Conservation (phyloP, 2,113 vertebrate genomes). For the Cathartes aura region DNA sequence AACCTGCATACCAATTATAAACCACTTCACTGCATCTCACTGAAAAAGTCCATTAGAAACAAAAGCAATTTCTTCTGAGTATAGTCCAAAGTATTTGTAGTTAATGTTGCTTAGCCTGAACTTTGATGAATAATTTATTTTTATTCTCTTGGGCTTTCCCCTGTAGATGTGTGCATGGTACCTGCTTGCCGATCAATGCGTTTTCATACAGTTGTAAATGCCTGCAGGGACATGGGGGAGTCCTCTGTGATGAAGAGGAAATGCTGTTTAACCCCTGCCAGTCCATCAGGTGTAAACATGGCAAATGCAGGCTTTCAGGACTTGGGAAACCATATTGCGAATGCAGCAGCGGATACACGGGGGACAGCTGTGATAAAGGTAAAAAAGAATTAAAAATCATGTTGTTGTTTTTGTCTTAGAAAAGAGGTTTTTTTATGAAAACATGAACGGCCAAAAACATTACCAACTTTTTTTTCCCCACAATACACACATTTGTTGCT, state of each 20-base stretch:
- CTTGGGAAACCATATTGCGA: constrained; percentile 95
- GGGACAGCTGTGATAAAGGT: constrained; percentile 94
- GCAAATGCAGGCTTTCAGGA: constrained; percentile 92
- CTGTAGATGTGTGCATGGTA: constrained; percentile 91
- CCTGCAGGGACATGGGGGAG: constrained; percentile 89
- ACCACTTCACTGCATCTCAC: not conserved
- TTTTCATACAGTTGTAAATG: constrained; percentile 99
- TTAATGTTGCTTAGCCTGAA: constrained; percentile 63
- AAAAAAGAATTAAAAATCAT: constrained; percentile 23
- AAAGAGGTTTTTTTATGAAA: not conserved
- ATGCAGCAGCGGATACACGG: constrained; percentile 92
- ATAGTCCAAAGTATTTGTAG: constrained; percentile 57
- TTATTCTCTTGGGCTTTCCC: constrained; percentile 49
- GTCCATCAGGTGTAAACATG: constrained; percentile 90
- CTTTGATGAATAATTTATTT: constrained; percentile 61
- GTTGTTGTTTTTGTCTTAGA: not conserved
- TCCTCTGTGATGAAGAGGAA: constrained; percentile 93
- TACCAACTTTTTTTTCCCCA: constrained; percentile 41
- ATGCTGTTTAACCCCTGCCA: constrained; percentile 89
- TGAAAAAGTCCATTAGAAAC: constrained; percentile 10
- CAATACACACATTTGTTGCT: constrained; percentile 12
- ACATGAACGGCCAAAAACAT: constrained; percentile 48
- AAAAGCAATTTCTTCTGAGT: constrained; percentile 53
- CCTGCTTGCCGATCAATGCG: constrained; percentile 94
- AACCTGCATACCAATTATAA: constrained; percentile 3